Conservation (phyloP, 2,797 vertebrate genomes). For the Semaprochilodus insignis region DNA sequence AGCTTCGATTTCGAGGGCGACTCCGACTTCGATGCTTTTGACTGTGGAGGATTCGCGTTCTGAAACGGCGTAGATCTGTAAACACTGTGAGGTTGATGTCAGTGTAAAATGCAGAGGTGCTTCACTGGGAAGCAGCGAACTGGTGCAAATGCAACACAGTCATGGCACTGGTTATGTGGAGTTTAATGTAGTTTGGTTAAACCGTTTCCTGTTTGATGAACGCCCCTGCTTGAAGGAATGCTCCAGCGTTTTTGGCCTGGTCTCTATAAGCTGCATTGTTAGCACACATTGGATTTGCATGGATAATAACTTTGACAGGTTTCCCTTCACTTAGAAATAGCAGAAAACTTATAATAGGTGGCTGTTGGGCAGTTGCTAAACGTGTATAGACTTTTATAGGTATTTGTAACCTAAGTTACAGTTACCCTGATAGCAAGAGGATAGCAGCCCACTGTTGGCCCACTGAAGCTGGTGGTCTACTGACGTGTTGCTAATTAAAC, state of each 20-base stretch:
- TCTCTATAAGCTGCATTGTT: not conserved
- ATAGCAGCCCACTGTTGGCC: no score
- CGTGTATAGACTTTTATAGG: no score
- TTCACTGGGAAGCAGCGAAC: not conserved
- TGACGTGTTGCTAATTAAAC: no score
- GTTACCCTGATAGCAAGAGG: no score
- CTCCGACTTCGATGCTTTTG: conserved; percentile 84
- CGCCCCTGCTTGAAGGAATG: not conserved
- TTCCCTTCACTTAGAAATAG: no score
- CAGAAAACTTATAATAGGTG: no score
- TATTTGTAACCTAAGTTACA: no score
- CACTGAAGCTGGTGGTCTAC: no score
- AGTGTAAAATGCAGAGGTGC: not conserved
- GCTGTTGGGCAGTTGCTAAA: no score
- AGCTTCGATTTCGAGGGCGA: conserved; percentile 85
- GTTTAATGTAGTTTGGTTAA: not conserved
- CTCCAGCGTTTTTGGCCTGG: not conserved
- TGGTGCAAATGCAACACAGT: not conserved
- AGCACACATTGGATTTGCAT: no score
- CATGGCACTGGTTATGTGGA: not conserved
- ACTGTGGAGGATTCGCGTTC: conserved; percentile 85
- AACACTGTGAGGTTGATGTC: not conserved
- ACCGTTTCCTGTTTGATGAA: not conserved
- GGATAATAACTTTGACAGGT: no score
- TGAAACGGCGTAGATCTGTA: conserved; percentile 40